These are phyloP conservation scores for Labeo calbasu DNA, from an alignment of 2,797 vertebrate species.

Conservation along the genomic window DNA sequence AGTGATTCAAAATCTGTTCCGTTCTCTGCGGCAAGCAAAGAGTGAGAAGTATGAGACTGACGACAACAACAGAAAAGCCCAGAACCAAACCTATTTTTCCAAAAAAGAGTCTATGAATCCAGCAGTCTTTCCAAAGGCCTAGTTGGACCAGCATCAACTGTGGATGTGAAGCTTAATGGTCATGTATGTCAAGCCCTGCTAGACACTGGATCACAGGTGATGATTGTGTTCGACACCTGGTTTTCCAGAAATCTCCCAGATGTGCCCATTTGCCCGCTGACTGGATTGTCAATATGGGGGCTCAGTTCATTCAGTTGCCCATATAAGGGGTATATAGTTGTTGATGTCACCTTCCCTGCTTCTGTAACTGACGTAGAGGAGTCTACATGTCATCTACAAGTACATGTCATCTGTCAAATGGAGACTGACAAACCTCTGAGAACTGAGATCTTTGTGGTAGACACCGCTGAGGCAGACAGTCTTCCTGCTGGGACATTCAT, in stretches of 20 bases:
- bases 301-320: neutral
- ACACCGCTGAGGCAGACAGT: neutral
- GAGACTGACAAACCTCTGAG: constrained; percentile 7
- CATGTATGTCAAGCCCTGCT: neutral
- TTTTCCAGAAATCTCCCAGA: neutral
- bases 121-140: constrained; percentile 8
- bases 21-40: constrained; percentile 12
- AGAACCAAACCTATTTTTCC: neutral
- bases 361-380: neutral
- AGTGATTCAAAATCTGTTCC: constrained; percentile 33
- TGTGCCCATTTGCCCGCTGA: no score
- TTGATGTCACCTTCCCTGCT: neutral
- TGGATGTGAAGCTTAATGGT: no score
- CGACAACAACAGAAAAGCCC: neutral
- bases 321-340: constrained; percentile 5
- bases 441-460: constrained; percentile 1
- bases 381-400: no score
- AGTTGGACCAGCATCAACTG: neutral
- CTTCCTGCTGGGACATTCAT: constrained; percentile 21
- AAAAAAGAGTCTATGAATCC: neutral
- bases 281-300: neutral
- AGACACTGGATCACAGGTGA: neutral
- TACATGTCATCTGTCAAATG: neutral
- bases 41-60: neutral
- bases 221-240: neutral